A percentile compares a stretch with the other conserved stretches of the same genome.
phyloP scores from a whole-genome alignment of 2,888 invertebrate genomes.

The Zonitis immaculata region DNA sequence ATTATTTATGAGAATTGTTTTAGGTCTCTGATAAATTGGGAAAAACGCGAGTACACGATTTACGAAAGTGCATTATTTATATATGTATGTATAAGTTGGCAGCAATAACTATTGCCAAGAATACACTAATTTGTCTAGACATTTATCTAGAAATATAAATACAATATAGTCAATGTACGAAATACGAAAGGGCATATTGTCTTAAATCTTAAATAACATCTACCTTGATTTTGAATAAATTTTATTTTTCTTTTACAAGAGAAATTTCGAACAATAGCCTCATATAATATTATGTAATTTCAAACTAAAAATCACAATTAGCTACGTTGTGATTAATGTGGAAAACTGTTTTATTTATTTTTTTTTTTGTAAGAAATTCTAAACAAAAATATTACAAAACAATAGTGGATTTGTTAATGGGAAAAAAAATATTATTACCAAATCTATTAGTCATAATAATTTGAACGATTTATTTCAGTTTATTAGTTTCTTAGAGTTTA shows the following conservation, averaged over 20 bases:
- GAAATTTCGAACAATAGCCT: too few relatives aligned
- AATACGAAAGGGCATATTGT: not conserved
- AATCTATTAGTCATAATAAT: not conserved
- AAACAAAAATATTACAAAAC: not conserved
- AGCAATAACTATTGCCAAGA: not conserved
- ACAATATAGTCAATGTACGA: not conserved
- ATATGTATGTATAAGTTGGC: not conserved
- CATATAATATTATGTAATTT: too few relatives aligned
- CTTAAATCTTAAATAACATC: not conserved
- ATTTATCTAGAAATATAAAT: not conserved
- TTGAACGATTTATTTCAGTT: not conserved
- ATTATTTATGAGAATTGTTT: not conserved
- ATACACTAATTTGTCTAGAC: conserved; percentile 1
- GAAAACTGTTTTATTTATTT: too few relatives aligned
- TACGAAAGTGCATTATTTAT: not conserved
- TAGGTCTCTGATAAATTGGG: not conserved
- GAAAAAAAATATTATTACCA: too few relatives aligned
- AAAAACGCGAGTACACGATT: not conserved
- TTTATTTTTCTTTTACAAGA: too few relatives aligned
- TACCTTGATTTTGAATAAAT: not conserved
- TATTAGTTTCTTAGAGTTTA: not conserved
- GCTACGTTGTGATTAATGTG: not conserved
- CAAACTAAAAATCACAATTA: too few relatives aligned
- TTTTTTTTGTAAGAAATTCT: not conserved
- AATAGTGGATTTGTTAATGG: not conserved